phyloP scores from a whole-genome alignment of 1,140 invertebrate species.

The Watersipora subatra region DNA sequence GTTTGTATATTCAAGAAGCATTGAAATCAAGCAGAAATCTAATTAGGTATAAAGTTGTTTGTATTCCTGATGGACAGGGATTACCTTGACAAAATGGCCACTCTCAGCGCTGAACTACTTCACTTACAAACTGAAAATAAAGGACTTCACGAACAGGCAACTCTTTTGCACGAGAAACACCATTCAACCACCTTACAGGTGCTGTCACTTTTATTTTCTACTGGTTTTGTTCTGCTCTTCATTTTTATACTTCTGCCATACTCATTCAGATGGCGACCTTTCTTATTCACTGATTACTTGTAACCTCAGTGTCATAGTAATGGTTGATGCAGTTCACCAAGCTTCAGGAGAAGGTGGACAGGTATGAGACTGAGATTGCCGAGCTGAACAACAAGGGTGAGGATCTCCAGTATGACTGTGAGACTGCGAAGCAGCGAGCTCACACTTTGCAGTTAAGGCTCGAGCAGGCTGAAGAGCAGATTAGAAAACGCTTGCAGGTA shows the following conservation, averaged over 20 bases:
- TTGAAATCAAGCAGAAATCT: too few species aligned
- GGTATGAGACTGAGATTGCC: slow-evolving; percentile 80
- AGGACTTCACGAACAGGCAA: slow-evolving; percentile 78
- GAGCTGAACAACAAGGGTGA: slow-evolving; percentile 90
- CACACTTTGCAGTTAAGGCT: not conserved
- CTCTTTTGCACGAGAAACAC: slow-evolving; percentile 80
- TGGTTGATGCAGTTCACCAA: slow-evolving; percentile 55
- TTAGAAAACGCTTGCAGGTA: not conserved
- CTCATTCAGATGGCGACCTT: not conserved
- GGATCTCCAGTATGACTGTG: slow-evolving; percentile 46
- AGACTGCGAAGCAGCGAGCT: slow-evolving; percentile 3
- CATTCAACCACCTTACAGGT: slow-evolving; percentile 77
- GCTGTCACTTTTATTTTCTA: slow-evolving; percentile 10
- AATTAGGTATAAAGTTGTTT: too few species aligned
- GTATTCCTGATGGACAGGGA: too few species aligned
- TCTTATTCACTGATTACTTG: not conserved
- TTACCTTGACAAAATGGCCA: too few species aligned
- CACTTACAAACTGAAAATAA: slow-evolving; percentile 80
- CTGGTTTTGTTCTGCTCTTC: not conserved
- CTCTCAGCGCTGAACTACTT: too few species aligned
- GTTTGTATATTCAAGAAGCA: too few species aligned
- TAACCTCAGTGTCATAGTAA: not conserved
- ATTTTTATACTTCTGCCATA: not conserved
- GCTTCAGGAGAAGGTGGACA: slow-evolving; percentile 75
- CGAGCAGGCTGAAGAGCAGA: not conserved